These are phyloP conservation scores for Aspiorhynchus laticeps DNA, from an alignment of 2,113 vertebrate genomes.

Conservation along the genomic window DNA sequence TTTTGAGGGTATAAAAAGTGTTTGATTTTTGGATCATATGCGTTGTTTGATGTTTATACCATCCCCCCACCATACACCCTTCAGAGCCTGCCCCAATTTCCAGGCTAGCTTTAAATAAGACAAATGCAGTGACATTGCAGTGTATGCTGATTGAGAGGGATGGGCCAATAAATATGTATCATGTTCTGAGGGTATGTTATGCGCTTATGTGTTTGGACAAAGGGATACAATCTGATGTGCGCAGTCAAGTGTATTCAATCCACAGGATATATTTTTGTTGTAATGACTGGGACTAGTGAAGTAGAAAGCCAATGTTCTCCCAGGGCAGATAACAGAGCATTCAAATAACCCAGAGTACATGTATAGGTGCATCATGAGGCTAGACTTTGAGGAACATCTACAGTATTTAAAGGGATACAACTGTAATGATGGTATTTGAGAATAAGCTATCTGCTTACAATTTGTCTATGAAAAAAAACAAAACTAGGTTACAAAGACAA, in stretches of 20 bases:
- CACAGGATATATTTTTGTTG: conserved; percentile 44
- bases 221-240: conserved; percentile 48
- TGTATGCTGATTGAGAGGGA: conserved; percentile 35
- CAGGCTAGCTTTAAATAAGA: conserved; percentile 38
- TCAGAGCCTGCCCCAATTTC: conserved; percentile 54
- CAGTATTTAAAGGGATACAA: conserved; percentile 19
- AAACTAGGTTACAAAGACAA: background rate
- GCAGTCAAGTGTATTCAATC: conserved; percentile 44
- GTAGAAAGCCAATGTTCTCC: conserved; percentile 53
- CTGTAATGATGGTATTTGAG: background rate
- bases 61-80: background rate
- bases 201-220: conserved; percentile 40
- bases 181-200: conserved; percentile 19
- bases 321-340: conserved; percentile 17
- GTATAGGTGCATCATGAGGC: background rate
- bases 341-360: conserved; percentile 28
- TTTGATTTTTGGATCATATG: conserved; percentile 55
- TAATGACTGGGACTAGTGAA: conserved; percentile 45
- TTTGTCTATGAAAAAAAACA: background rate
- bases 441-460: background rate
- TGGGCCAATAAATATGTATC: conserved; percentile 27
- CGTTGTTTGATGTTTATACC: conserved; percentile 57
- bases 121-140: conserved; percentile 44
- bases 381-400: conserved; percentile 5
- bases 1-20: conserved; percentile 51